phyloP scores from a whole-genome alignment of 2,113 vertebrate species.

The Setophaga coronata region DNA sequence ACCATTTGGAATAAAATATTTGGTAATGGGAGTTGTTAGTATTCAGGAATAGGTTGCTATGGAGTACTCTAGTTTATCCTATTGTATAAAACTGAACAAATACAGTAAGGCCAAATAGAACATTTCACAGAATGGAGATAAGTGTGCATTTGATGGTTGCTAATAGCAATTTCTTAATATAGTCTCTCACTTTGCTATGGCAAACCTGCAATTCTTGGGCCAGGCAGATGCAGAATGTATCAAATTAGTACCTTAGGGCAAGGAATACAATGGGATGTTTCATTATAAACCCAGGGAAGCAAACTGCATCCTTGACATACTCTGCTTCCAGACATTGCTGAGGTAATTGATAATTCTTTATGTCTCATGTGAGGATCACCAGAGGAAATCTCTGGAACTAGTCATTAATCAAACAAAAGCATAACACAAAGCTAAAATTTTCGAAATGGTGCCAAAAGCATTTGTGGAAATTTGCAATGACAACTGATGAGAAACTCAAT shows the following conservation, averaged over 20 bases:
- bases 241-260: not conserved
- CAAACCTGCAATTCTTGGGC: not conserved
- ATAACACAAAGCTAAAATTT: not conserved
- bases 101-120: not conserved
- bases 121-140: not conserved
- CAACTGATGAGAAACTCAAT: not conserved
- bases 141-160: not conserved
- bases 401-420: slow-evolving; percentile 46
- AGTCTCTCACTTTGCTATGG: not conserved
- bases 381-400: slow-evolving; percentile 28
- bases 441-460: slow-evolving; percentile 15
- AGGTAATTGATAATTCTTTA: slow-evolving; percentile 2
- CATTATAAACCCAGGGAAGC: not conserved
- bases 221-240: not conserved
- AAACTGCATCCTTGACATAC: not conserved
- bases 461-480: not conserved
- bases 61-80: not conserved
- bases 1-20: not conserved
- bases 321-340: slow-evolving; percentile 1
- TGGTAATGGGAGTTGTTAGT: not conserved
- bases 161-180: not conserved
- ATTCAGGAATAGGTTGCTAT: not conserved
- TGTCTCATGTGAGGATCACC: slow-evolving; percentile 21
- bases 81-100: not conserved
- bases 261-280: not conserved